Evolutionary conservation across 2,113 vertebrate species (phyloP).

Genomic region (Lanius collurio): DNA sequence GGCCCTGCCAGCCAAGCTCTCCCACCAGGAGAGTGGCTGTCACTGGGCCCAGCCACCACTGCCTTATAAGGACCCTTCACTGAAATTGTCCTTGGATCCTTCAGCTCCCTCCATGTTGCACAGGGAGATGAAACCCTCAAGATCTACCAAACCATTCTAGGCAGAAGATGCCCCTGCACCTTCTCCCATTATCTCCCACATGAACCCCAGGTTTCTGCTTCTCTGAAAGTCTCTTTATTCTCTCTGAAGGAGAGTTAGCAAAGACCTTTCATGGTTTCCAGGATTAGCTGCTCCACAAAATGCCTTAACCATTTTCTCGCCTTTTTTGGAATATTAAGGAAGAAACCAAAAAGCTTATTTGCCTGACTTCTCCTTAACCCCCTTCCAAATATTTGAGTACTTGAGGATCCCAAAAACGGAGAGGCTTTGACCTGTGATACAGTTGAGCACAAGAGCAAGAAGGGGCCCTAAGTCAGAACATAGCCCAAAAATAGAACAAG

Average conservation of each 20-base stretch:
- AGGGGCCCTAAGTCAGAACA: not conserved
- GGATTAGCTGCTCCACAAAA: not conserved
- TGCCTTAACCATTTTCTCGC: not conserved
- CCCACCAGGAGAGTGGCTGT: not conserved
- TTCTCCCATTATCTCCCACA: not conserved
- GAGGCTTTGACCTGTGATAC: not conserved
- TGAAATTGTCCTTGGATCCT: accelerated
- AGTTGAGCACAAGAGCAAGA: not conserved
- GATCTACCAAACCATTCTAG: not conserved
- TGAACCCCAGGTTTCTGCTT: not conserved
- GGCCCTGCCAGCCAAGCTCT: not conserved
- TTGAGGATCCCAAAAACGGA: not conserved
- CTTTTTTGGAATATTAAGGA: not conserved
- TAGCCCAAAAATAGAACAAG: not conserved
- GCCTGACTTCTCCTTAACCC: not conserved
- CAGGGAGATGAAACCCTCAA: not conserved
- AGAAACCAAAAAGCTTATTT: not conserved
- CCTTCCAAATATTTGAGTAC: not conserved
- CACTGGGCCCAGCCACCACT: not conserved
- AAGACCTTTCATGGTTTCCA: not conserved
- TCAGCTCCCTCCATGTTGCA: not conserved
- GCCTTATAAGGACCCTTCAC: not conserved
- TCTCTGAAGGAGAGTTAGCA: not conserved
- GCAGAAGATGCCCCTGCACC: not conserved
- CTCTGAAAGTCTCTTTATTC: not conserved